Conservation (phyloP, 1,140 invertebrate genomes). For the Phthorimaea operculella region DNA sequence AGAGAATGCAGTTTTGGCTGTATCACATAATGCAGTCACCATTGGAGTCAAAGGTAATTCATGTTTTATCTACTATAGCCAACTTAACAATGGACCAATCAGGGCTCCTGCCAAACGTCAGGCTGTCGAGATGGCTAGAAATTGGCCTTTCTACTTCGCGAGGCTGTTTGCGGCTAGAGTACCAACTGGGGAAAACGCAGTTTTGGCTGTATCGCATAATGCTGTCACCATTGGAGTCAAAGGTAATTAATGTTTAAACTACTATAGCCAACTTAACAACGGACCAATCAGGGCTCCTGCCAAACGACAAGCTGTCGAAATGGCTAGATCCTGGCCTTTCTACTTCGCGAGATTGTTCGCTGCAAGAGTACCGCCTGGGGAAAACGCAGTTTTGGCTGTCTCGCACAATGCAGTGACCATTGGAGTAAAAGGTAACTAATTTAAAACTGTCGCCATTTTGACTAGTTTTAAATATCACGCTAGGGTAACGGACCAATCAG, state of each 20-base stretch:
- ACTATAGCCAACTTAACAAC: too few relatives aligned
- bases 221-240: constrained; percentile 73
- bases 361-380: constrained; percentile 67
- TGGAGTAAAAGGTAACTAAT: constrained; percentile 54
- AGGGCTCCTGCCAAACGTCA: constrained; percentile 89
- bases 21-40: constrained; percentile 88
- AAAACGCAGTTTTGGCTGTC: constrained; percentile 84
- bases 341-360: constrained; percentile 94
- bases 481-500: constrained; percentile 70
- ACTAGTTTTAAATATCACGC: too few relatives aligned
- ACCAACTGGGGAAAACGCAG: constrained; percentile 73
- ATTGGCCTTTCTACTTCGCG: constrained; percentile 94
- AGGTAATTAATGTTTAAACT: constrained; percentile 26
- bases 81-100: constrained; percentile 70
- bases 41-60: constrained; percentile 51
- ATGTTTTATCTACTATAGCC: background rate
- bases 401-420: constrained; percentile 85
- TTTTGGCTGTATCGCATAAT: constrained; percentile 89
- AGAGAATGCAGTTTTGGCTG: constrained; percentile 81
- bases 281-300: constrained; percentile 75
- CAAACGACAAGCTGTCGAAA: constrained; percentile 91
- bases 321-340: constrained; percentile 91
- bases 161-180: constrained; percentile 81
- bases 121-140: constrained; percentile 89
- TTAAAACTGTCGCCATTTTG: too few relatives aligned